phyloP scores from a whole-genome alignment of 1,140 invertebrate species.

The Zaprionus gabonicus region DNA sequence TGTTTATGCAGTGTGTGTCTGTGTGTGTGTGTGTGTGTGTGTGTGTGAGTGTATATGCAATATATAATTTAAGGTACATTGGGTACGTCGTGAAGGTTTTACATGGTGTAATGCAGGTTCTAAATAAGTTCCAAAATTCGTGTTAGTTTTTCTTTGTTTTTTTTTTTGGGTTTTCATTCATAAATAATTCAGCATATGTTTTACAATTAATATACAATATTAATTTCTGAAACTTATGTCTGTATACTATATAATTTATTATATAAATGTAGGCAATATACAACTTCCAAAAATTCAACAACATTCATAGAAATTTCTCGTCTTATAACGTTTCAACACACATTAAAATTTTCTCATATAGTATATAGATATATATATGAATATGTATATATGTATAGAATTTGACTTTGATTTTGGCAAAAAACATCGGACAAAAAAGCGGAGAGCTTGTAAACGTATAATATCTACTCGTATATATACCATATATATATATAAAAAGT shows the following conservation, averaged over 20 bases:
- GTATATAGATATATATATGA: not conserved
- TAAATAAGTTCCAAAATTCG: constrained; percentile 30
- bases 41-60: constrained; percentile 36
- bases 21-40: constrained; percentile 45
- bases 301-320: constrained; percentile 60
- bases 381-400: constrained; percentile 34
- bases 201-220: constrained; percentile 58
- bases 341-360: constrained; percentile 45
- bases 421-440: constrained; percentile 48
- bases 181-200: constrained; percentile 39
- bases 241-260: constrained; percentile 31
- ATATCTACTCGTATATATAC: not conserved
- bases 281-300: constrained; percentile 70
- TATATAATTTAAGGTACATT: constrained; percentile 72
- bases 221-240: constrained; percentile 15
- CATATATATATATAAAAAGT: constrained; percentile 41
- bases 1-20: constrained; percentile 40
- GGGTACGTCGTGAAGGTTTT: constrained; percentile 71
- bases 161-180: constrained; percentile 15
- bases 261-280: constrained; percentile 62
- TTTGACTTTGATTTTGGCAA: constrained; percentile 60
- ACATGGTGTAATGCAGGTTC: constrained; percentile 31
- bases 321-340: constrained; percentile 55
- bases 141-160: constrained; percentile 6
- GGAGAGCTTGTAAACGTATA: constrained; percentile 57